Evolutionary conservation across 2,113 vertebrate genomes (phyloP).

Genomic region (Hemicordylus capensis): DNA sequence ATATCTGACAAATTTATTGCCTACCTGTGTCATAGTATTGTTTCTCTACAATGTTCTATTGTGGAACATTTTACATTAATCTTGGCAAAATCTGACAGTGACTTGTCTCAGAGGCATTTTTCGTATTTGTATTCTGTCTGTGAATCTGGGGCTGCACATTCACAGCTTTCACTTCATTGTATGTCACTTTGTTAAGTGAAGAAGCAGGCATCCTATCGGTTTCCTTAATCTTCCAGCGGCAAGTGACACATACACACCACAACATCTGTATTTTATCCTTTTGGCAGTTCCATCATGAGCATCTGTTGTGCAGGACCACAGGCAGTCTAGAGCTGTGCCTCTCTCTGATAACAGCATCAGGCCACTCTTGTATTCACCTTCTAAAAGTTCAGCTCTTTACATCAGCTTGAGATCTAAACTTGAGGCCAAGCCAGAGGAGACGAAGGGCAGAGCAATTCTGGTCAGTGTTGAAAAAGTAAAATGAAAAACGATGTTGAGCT

Average conservation of each 20-base stretch:
- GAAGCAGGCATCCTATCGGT: constrained; percentile 44
- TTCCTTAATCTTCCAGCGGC: constrained; percentile 21
- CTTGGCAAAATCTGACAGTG: not conserved
- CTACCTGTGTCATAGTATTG: not conserved
- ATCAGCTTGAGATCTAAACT: constrained; percentile 34
- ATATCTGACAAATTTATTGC: not conserved
- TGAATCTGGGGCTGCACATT: constrained; percentile 20
- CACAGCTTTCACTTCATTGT: constrained; percentile 45
- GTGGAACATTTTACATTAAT: constrained; percentile 27
- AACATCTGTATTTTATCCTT: constrained; percentile 51
- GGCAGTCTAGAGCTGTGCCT: not conserved
- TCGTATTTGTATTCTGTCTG: constrained; percentile 12
- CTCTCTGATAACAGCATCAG: constrained; percentile 20
- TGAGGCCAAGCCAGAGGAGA: constrained; percentile 29
- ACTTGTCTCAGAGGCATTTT: constrained; percentile 34
- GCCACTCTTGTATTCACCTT: constrained; percentile 13
- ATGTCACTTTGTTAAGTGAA: constrained; percentile 42
- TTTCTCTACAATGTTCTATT: not conserved
- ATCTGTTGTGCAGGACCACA: constrained; percentile 39
- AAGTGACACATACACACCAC: constrained; percentile 12
- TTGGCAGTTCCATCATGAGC: constrained; percentile 34
- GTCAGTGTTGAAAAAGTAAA: constrained; percentile 13
- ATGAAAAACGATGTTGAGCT: constrained; percentile 44
- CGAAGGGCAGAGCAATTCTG: constrained; percentile 14
- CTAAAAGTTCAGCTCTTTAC: constrained; percentile 47